Evolutionary conservation across 2,113 vertebrate species (phyloP), one percentile per base, ranked within the genome.

Genomic region (Heterocephalus glaber): DNA sequence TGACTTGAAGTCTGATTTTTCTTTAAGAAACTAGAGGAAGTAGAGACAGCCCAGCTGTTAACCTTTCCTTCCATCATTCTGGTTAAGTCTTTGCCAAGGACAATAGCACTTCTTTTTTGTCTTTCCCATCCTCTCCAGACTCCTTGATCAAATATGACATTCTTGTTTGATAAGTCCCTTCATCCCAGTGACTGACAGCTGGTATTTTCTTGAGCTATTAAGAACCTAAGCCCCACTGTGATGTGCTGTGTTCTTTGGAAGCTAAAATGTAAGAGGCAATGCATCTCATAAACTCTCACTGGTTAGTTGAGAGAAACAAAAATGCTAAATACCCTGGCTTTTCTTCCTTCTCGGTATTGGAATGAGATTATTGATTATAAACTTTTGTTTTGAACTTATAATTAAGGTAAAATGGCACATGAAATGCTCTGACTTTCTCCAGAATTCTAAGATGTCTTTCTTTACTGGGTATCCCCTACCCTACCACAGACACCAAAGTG

Each of bases 321-420:
- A 38, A 49, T 38, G 7, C 12, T 77, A 33, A 4, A 28, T 92
- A 47, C 20, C 68, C 61, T 90, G 63, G 33, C 58, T 86, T 92
- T 96, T 93, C 79, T 86, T 38, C 26, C 60, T 24, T 8, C 47
- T 61, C 30, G 83, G 28, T 80, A 94, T 93, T 35, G 20, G 83
- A 92, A 81, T 81, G 44, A 94, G 56, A 58, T 58, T 35, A 49
- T 11, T 44, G 56, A 90, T 84, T 68, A 56, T 35, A 74, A 89
- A 6, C 54, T 66, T 90, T 95, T 77, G 30, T 76, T 86, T 60
- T 89, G 38, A 82, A 83, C 28, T 91, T 96, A 24, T 54, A 63
- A 52, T 81, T 95, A 77, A 86, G 76, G 8, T 90, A 9, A n/a
- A 76, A 86, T 52, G 2, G 22, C 35, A 79, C 54, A 12, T 87